A percentile compares a stretch with the other conserved stretches of the same genome.
Evolutionary conservation across 2,888 invertebrate genomes (phyloP).

Genomic region (Diploptera punctata): DNA sequence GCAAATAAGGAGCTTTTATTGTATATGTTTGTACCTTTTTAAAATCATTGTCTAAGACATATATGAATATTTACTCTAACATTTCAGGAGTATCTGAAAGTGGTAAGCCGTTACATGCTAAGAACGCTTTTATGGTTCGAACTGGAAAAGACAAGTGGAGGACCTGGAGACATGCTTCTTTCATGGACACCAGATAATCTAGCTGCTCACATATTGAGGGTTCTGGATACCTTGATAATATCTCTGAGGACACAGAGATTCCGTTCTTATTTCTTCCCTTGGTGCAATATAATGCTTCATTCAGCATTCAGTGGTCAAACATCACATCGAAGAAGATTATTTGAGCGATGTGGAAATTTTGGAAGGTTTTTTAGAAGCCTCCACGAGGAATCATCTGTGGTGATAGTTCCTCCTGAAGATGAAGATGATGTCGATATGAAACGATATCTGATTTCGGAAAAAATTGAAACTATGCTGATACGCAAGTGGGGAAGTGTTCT

Average conservation of each 20-base stretch:
- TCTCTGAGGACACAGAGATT: slow-evolving; percentile 57
- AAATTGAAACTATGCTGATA: slow-evolving; percentile 54
- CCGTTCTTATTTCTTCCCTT: slow-evolving; percentile 62
- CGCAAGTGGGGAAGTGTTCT: slow-evolving; percentile 64
- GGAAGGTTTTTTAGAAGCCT: slow-evolving; percentile 52
- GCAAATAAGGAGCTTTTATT: no score
- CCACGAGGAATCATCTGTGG: slow-evolving; percentile 45
- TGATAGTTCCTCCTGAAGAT: slow-evolving; percentile 30
- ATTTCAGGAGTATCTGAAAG: slow-evolving; percentile 51
- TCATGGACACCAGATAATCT: slow-evolving; percentile 61
- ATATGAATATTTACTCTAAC: no score
- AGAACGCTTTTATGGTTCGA: slow-evolving; percentile 58
- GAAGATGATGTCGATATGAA: slow-evolving; percentile 31
- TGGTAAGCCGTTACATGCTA: slow-evolving; percentile 59
- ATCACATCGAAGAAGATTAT: slow-evolving; percentile 41
- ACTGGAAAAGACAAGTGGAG: slow-evolving; percentile 53
- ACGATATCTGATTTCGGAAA: slow-evolving; percentile 30
- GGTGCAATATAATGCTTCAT: slow-evolving; percentile 54
- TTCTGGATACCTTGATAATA: slow-evolving; percentile 58
- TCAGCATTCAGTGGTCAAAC: slow-evolving; percentile 47
- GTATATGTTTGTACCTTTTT: no score
- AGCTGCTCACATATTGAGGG: slow-evolving; percentile 58
- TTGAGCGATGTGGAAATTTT: slow-evolving; percentile 54
- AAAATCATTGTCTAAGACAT: no score
- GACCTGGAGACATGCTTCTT: slow-evolving; percentile 47